These are phyloP conservation scores for Stenoptilia bipunctidactyla DNA, from an alignment of 2,888 invertebrate genomes.

Conservation along the genomic window DNA sequence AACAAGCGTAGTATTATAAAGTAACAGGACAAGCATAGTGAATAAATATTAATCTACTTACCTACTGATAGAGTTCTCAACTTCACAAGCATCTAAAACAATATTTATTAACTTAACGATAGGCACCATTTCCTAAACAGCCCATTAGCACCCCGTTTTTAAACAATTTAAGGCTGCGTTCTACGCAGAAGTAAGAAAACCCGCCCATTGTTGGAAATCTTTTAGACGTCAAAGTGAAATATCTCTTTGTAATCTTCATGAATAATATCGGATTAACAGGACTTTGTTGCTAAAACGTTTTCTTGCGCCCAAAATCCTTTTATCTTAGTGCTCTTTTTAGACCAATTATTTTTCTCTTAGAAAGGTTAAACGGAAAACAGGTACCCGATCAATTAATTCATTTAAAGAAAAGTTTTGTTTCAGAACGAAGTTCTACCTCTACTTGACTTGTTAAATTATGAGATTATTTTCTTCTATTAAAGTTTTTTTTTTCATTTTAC, in stretches of 20 bases:
- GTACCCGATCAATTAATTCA: background rate
- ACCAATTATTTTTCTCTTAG: slow-evolving; percentile 17
- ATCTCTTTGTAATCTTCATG: slow-evolving; percentile 49
- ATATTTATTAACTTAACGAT: no score
- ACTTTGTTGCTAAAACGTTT: slow-evolving; percentile 41
- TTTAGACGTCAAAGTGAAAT: slow-evolving; percentile 43
- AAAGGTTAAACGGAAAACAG: slow-evolving; percentile 21
- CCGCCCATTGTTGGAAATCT: slow-evolving; percentile 27
- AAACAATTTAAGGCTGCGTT: slow-evolving; percentile 3
- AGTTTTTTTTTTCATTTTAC: no score
- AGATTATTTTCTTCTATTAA: no score
- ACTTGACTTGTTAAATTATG: no score
- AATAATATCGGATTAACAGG: slow-evolving; percentile 52
- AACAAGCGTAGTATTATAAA: no score
- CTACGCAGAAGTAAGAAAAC: slow-evolving; percentile 12
- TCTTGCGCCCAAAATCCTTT: slow-evolving; percentile 35
- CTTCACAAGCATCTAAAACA: no score
- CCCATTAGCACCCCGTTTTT: background rate
- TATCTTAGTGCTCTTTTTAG: slow-evolving; percentile 28
- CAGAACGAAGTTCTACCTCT: no score
- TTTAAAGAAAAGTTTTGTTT: no score
- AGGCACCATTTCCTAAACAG: no score
- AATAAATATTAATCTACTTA: no score
- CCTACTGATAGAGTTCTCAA: no score
- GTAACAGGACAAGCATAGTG: no score